Percentiles rank a stretch among this genome's conserved stretches.
Conservation (phyloP, 2,888 invertebrate genomes). For the Caenorhabditis wallacei region DNA sequence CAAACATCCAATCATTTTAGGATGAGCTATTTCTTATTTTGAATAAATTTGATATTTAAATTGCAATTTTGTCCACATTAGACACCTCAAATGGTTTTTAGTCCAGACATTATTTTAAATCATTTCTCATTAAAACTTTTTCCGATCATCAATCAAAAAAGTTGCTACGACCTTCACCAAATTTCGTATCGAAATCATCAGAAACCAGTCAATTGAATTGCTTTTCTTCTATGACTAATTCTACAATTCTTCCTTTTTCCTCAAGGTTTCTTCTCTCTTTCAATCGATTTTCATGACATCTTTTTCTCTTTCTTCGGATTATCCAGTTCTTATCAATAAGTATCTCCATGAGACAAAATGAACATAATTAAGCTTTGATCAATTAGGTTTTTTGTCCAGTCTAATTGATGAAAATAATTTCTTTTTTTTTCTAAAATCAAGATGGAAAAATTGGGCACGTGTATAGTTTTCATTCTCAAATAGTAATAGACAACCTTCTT, state of each 20-base stretch:
- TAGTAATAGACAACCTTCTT: not conserved
- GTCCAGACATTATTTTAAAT: slow-evolving; percentile 1
- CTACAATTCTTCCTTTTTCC: not conserved
- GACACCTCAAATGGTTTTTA: too few species aligned
- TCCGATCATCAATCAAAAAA: slow-evolving; percentile 22
- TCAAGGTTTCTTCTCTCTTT: slow-evolving; percentile 33
- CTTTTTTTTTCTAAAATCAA: not conserved
- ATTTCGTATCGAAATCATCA: slow-evolving; percentile 29
- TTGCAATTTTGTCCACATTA: not conserved
- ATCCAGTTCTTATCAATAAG: slow-evolving; percentile 42
- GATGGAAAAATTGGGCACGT: not conserved
- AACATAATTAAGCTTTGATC: slow-evolving; percentile 12
- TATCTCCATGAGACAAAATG: slow-evolving; percentile 1
- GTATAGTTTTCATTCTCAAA: too few species aligned
- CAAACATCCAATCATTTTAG: slow-evolving; percentile 77
- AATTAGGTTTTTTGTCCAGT: not conserved
- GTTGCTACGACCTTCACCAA: slow-evolving; percentile 29
- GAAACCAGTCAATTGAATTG: slow-evolving; percentile 35
- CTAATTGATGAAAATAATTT: too few species aligned
- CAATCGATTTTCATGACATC: slow-evolving; percentile 33
- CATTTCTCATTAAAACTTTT: not conserved
- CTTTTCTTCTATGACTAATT: slow-evolving; percentile 53
- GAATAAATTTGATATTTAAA: not conserved
- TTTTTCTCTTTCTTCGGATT: slow-evolving; percentile 20
- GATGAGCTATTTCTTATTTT: slow-evolving; percentile 27